Base-by-base conservation (phyloP, 2,888 invertebrate genomes). In the Auanema freiburgensis region DNA sequence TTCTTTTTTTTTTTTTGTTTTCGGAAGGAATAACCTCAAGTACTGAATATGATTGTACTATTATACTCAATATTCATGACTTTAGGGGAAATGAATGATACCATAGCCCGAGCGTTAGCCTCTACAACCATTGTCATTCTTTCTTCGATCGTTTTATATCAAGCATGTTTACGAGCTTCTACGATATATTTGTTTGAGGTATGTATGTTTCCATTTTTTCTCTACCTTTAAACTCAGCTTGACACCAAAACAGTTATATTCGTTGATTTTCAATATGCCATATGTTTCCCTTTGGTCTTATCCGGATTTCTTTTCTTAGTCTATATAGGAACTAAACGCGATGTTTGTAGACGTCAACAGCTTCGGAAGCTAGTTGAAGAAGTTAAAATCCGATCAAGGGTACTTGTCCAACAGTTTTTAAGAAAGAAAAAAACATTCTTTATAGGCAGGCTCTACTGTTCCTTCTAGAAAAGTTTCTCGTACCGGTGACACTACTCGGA, bases 131-230 rank as follows among this genome's bases (percentile, higher is more conserved):
- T 59, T 41, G 52, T 60, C 14, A 46, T 46, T 24, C 16, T 58
- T 57, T 60, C 44, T 25, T 42, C 67, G 44, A 55, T 68, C 10
- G 71, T 74, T 10, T 55, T 72, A 6, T 70, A 76, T 55, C 67
- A 69, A 12, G 62, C 74, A 2, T 74, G 72, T 51, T 63, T 62
- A 10, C 44, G 76, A 43, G 66, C 76, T 1, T 71, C 72, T 0
- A 76, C 76, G 3, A 68, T 76, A 44, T 76, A 76, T 63, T 76
- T 76, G 59, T 76, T 74, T 52, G 76, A 76, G 74, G 76, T 76
- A 25, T 24, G 16, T 23, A n/a, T 3, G n/a, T 11, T 14, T 46
- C 18, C 43, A n/a, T 25, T 41, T 14, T n/a, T 21, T 46, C 8
- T 11, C 43, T 42, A 23, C 5, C 21, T 46, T 53, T 16, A n/a